Percentiles rank a stretch among this genome's conserved stretches.
Evolutionary conservation across 1,140 invertebrate species (phyloP).

Genomic region (Scaptomyza pallida): DNA sequence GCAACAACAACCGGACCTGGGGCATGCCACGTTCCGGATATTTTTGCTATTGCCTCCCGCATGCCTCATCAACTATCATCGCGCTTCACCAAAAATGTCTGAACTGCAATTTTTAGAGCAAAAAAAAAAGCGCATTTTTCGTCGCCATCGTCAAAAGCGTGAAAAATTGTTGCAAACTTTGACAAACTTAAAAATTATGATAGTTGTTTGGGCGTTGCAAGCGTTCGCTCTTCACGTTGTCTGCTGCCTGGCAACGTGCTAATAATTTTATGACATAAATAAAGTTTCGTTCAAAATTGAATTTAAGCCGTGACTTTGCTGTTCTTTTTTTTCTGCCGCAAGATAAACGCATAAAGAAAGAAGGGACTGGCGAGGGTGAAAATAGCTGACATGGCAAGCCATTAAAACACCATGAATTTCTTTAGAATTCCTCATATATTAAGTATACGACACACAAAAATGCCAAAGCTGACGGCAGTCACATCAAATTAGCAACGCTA

Average conservation of each 20-base stretch:
- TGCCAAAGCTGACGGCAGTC: not conserved
- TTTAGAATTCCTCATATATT: not conserved
- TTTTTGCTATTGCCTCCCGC: not conserved
- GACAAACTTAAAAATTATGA: constrained; percentile 71
- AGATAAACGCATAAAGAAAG: constrained; percentile 9
- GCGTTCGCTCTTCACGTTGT: constrained; percentile 25
- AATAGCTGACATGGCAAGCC: not conserved
- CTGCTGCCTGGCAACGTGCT: constrained; percentile 26
- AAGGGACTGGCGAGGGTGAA: not conserved
- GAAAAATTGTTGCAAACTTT: constrained; percentile 79
- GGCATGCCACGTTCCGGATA: not conserved
- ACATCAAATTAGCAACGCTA: constrained; percentile 39
- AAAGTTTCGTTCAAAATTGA: constrained; percentile 54
- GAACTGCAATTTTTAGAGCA: constrained; percentile 41
- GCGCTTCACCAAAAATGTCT: constrained; percentile 1
- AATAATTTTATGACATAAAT: constrained; percentile 73
- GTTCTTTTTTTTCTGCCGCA: not conserved
- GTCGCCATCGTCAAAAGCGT: constrained; percentile 61
- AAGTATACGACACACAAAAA: constrained; percentile 3
- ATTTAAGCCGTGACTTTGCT: constrained; percentile 37
- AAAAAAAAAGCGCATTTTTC: constrained; percentile 67
- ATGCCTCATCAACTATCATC: not conserved
- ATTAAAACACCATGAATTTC: not conserved
- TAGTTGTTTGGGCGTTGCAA: constrained; percentile 50
- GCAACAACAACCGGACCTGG: constrained; percentile 16